Conservation (phyloP, 2,113 vertebrate genomes). For the Passer montanus region DNA sequence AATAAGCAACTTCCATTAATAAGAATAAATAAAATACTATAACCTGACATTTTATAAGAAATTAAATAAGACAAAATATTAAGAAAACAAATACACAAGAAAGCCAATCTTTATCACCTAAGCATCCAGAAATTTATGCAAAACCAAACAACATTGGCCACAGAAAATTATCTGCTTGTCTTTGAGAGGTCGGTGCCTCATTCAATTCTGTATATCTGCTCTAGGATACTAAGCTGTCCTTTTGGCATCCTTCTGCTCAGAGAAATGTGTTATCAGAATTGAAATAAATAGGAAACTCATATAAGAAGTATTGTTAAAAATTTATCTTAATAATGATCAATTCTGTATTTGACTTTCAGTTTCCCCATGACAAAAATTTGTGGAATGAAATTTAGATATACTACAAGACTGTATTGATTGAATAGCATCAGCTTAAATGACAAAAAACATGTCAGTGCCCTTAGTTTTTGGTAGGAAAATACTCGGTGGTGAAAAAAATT, state of each 20-base stretch:
- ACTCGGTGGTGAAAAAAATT: neutral
- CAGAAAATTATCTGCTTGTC: neutral
- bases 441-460: neutral
- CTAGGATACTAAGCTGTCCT: neutral
- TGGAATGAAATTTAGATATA: neutral
- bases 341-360: neutral
- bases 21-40: neutral
- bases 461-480: neutral
- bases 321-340: neutral
- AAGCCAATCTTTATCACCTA: neutral
- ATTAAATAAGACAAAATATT: neutral
- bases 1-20: neutral
- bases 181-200: neutral
- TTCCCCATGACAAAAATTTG: neutral
- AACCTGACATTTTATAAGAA: neutral
- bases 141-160: fast-evolving
- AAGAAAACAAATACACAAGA: neutral
- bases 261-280: neutral
- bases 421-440: neutral
- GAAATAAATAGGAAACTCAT: neutral
- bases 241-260: neutral
- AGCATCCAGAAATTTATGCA: neutral
- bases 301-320: neutral
- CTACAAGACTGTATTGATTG: neutral
- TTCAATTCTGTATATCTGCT: neutral